Evolutionary conservation across 2,888 invertebrate genomes (phyloP).

Genomic region (Sphinx pinastri): DNA sequence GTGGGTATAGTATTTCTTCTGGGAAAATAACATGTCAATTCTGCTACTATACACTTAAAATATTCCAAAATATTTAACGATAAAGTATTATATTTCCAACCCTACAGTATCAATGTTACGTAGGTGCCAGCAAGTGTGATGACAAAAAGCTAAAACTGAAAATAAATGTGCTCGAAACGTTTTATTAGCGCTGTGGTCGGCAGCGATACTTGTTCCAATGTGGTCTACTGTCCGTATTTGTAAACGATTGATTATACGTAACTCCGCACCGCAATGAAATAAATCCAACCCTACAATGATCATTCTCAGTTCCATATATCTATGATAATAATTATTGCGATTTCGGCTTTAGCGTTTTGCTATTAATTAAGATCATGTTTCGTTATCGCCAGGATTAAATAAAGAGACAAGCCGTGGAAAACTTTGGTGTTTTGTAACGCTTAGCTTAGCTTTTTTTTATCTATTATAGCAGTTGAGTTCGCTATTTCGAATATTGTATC

Average conservation of each 20-base stretch:
- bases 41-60: background rate
- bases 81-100: conserved; percentile 41
- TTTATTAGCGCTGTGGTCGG: conserved; percentile 59
- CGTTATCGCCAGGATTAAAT: background rate
- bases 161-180: conserved; percentile 70
- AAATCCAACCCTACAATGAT: conserved; percentile 12
- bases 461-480: background rate
- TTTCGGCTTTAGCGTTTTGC: background rate
- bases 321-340: conserved; percentile 12
- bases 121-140: conserved; percentile 67
- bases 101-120: conserved; percentile 60
- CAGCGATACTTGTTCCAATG: conserved; percentile 57
- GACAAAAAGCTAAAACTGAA: conserved; percentile 69
- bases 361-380: conserved; percentile 12
- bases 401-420: background rate
- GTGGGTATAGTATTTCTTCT: background rate
- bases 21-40: background rate
- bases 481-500: background rate
- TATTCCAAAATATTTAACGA: background rate
- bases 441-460: background rate
- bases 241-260: conserved; percentile 60
- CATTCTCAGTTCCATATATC: conserved; percentile 7
- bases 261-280: conserved; percentile 37
- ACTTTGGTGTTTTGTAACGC: background rate
- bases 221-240: conserved; percentile 62